phyloP scores from a whole-genome alignment of 2,888 invertebrate genomes.

The Torymus texanus region DNA sequence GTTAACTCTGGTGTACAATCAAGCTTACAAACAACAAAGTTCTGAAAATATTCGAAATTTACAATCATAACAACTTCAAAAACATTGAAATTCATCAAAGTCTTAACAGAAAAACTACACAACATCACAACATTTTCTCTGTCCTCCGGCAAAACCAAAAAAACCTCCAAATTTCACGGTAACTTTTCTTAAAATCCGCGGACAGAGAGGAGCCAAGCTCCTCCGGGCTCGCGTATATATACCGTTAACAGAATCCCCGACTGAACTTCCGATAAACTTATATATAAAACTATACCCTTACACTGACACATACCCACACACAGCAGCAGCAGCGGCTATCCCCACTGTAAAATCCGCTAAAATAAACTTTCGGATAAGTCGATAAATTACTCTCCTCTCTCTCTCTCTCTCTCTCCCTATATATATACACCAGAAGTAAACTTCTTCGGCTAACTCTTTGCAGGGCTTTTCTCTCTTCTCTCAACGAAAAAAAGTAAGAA shows the following conservation, averaged over 20 bases:
- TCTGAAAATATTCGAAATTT: no score
- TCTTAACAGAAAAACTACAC: no score
- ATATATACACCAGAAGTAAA: not conserved
- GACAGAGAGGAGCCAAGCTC: constrained; percentile 1
- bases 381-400: constrained; percentile 31
- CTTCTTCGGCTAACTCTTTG: no score
- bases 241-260: constrained; percentile 5
- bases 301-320: not conserved
- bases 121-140: not conserved
- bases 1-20: not conserved
- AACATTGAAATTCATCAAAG: no score
- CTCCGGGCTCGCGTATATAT: not conserved
- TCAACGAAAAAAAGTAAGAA: no score
- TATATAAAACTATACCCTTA: not conserved
- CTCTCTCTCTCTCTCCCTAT: not conserved
- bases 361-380: constrained; percentile 42
- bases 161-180: not conserved
- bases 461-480: no score
- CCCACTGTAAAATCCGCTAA: constrained; percentile 14
- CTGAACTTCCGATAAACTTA: constrained; percentile 15
- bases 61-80: no score
- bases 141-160: not conserved
- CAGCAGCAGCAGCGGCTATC: not conserved
- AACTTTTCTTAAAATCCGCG: not conserved
- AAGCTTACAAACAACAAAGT: not conserved